These are phyloP conservation scores for Helogale parvula DNA, from an alignment of 2,113 vertebrate species.

Conservation along the genomic window DNA sequence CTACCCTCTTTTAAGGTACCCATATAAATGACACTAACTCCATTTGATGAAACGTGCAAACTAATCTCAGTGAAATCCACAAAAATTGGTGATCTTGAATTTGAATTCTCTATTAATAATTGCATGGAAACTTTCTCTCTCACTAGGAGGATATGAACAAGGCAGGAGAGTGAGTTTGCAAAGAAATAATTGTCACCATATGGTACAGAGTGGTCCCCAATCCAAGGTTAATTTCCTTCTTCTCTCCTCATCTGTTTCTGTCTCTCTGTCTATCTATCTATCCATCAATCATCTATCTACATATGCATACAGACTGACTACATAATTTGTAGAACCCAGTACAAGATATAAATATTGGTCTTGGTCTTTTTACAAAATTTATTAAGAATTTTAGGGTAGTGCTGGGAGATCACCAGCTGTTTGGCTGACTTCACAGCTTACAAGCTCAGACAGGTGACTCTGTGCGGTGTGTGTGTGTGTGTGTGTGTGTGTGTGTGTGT, in stretches of 20 bases:
- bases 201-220: not conserved
- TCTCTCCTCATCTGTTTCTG: not conserved
- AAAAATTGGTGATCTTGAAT: not conserved
- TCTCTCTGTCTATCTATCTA: not conserved
- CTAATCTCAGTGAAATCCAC: not conserved
- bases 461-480: too few species aligned
- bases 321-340: not conserved
- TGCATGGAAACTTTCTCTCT: not conserved
- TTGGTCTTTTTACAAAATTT: not conserved
- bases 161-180: not conserved
- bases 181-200: not conserved
- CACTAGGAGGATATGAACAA: not conserved
- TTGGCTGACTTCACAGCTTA: too few species aligned
- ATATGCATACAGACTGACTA: not conserved
- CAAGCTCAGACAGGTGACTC: not conserved
- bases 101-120: not conserved
- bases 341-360: not conserved
- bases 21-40: not conserved
- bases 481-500: too few species aligned
- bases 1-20: slow-evolving; percentile 3
- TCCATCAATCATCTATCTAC: not conserved
- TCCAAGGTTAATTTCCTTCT: not conserved
- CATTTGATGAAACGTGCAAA: not conserved
- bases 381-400: not conserved
- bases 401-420: accelerated